phyloP scores from a whole-genome alignment of 37 sponge, comb jelly and placozoan species.

The Halisarca cf. caerulea region DNA sequence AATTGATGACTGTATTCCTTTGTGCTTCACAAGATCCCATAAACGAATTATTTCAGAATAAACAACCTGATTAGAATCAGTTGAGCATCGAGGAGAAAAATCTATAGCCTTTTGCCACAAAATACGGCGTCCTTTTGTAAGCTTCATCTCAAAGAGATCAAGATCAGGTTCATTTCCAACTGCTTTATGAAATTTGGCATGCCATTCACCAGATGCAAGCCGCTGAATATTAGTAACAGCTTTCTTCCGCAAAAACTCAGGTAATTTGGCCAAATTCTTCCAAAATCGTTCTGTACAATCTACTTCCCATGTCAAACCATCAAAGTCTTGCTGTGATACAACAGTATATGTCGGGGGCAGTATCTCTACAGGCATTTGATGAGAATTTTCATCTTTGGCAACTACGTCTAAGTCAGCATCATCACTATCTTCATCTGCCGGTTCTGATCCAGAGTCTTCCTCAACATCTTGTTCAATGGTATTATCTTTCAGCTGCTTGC shows the following conservation, averaged over 20 bases:
- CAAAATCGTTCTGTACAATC: constrained; percentile 72
- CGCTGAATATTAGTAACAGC: constrained; percentile 39
- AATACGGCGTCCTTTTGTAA: constrained; percentile 51
- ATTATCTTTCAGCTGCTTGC: not conserved
- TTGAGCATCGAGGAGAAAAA: constrained; percentile 64
- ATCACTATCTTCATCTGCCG: not conserved
- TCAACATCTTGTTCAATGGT: not conserved
- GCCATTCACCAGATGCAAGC: constrained; percentile 67
- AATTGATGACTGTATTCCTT: constrained; percentile 38
- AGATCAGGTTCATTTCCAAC: constrained; percentile 25
- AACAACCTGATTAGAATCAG: constrained; percentile 5
- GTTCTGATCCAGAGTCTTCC: not conserved
- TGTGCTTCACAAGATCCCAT: constrained; percentile 65
- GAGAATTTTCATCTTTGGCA: not conserved
- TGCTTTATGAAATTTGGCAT: constrained; percentile 24
- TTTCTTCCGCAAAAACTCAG: not conserved
- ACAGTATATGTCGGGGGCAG: not conserved
- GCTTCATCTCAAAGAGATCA: constrained; percentile 55
- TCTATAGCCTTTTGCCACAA: constrained; percentile 77
- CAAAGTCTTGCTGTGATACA: constrained; percentile 10
- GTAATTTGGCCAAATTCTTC: constrained; percentile 37
- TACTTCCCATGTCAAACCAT: constrained; percentile 76
- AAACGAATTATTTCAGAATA: constrained; percentile 75
- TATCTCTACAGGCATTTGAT: not conserved
- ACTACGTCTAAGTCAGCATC: not conserved